Conservation (phyloP, 37 sponge, comb jelly and placozoan species). For the Chondrilla cf. caribensis region DNA sequence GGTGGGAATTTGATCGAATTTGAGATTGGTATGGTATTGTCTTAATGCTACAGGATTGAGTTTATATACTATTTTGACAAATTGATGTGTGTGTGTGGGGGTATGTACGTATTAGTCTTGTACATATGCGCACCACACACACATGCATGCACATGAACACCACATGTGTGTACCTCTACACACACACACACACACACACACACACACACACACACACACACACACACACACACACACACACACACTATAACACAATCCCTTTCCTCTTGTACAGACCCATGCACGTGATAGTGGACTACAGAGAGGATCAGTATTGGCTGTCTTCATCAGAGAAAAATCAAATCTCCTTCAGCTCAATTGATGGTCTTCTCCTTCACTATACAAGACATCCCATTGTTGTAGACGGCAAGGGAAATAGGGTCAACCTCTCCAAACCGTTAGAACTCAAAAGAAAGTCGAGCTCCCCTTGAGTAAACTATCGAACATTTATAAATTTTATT, state of each 20-base stretch:
- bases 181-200: conserved; percentile 35
- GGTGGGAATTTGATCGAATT: too few relatives aligned
- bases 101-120: too few relatives aligned
- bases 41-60: too few relatives aligned
- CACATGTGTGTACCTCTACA: conserved; percentile 20
- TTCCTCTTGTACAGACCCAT: background rate
- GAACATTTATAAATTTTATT: too few relatives aligned
- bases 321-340: conserved; percentile 12
- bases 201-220: conserved; percentile 31
- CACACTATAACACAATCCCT: background rate
- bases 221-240: conserved; percentile 18
- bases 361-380: conserved; percentile 6
- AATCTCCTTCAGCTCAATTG: background rate
- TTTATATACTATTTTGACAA: too few relatives aligned
- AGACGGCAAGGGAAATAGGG: background rate
- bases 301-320: conserved; percentile 7
- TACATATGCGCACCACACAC: conserved; percentile 12
- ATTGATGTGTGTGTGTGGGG: too few relatives aligned
- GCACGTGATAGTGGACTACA: conserved; percentile 14
- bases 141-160: conserved; percentile 23
- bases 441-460: background rate
- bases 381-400: conserved; percentile 1
- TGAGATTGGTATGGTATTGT: too few relatives aligned
- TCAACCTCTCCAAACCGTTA: background rate
- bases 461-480: too few relatives aligned